Evolutionary conservation across 53 echinoderm and acorn worm species (phyloP).

Genomic region (Luidia sarsii): DNA sequence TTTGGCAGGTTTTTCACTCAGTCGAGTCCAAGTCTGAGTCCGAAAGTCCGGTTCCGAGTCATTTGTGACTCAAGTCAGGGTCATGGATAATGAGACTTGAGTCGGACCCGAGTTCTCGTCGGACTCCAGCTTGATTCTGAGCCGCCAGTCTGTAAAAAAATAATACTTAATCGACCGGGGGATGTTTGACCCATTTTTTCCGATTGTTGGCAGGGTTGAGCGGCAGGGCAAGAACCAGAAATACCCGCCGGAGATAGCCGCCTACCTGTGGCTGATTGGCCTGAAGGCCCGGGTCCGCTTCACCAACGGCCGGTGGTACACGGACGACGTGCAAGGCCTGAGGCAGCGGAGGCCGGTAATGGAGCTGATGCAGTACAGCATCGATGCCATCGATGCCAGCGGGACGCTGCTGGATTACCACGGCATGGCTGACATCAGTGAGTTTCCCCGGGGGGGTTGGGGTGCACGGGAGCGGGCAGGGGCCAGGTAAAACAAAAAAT

Average conservation of each 20-base stretch:
- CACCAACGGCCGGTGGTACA: slow-evolving; percentile 86
- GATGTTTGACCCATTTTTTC: background rate
- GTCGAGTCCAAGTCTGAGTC: no score
- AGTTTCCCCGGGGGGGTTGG: no score
- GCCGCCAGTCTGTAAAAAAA: no score
- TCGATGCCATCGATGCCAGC: slow-evolving; percentile 81
- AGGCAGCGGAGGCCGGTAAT: slow-evolving; percentile 16
- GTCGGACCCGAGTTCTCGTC: background rate
- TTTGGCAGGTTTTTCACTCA: no score
- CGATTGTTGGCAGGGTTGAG: background rate
- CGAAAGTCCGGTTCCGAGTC: no score
- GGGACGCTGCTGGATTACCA: slow-evolving; percentile 69
- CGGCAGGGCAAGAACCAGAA: background rate
- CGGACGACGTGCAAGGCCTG: slow-evolving; percentile 14
- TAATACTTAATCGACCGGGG: no score
- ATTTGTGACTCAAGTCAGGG: background rate
- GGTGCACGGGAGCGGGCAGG: no score
- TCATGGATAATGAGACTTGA: background rate
- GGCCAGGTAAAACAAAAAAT: no score
- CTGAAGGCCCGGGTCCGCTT: slow-evolving; percentile 78
- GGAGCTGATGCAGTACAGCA: slow-evolving; percentile 50
- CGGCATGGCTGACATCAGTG: slow-evolving; percentile 76
- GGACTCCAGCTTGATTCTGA: no score
- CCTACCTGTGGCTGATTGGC: slow-evolving; percentile 59
- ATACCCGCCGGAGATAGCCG: slow-evolving; percentile 60